Evolutionary conservation across 2,113 vertebrate genomes (phyloP).

Genomic region (Merops nubicus): DNA sequence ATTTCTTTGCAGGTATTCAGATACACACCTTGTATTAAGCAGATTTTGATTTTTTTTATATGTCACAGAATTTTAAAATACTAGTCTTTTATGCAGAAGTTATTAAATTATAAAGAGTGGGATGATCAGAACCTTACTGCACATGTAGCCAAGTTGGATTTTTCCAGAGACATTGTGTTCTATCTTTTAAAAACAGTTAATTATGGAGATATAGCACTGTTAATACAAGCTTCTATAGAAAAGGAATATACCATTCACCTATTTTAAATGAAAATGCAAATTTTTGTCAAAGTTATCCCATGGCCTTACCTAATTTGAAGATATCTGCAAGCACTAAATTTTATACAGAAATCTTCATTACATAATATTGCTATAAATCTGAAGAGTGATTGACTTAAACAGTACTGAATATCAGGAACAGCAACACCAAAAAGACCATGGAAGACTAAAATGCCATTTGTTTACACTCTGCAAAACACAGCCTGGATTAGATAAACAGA

Average conservation of each 20-base stretch:
- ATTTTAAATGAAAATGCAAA: slow-evolving; percentile 42
- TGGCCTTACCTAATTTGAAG: slow-evolving; percentile 27
- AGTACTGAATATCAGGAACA: slow-evolving; percentile 11
- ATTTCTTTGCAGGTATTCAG: background rate
- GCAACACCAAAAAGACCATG: slow-evolving; percentile 3
- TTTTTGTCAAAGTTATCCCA: background rate
- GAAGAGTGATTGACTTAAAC: slow-evolving; percentile 29
- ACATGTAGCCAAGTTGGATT: background rate
- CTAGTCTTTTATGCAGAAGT: background rate
- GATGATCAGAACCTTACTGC: slow-evolving; percentile 13
- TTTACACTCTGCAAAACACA: slow-evolving; percentile 67
- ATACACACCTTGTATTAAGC: background rate
- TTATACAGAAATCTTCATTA: slow-evolving; percentile 36
- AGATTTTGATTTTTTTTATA: background rate
- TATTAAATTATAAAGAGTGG: background rate
- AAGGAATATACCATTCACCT: background rate
- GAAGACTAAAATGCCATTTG: slow-evolving; percentile 58
- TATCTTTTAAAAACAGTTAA: slow-evolving; percentile 19
- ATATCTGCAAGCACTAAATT: background rate
- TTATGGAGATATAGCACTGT: background rate
- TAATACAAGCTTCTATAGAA: background rate
- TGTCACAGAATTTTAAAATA: background rate
- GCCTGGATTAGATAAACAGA: slow-evolving; percentile 30
- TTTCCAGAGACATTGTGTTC: slow-evolving; percentile 33
- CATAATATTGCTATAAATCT: slow-evolving; percentile 17